Conservation (phyloP, 2,797 vertebrate genomes). For the Xerus rutilus region DNA sequence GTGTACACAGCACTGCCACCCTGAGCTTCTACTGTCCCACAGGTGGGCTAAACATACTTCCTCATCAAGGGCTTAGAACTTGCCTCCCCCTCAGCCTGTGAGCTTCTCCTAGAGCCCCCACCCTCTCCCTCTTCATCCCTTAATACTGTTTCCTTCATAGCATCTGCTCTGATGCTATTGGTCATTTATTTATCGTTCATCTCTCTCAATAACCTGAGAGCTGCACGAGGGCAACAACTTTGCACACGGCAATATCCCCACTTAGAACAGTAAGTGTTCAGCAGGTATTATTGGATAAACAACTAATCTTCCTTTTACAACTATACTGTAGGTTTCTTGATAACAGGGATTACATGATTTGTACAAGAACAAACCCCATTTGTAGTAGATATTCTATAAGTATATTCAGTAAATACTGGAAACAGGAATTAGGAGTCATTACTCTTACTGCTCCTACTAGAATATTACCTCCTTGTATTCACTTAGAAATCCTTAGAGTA, state of each 20-base stretch:
- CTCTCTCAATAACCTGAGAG: background rate
- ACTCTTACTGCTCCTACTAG: background rate
- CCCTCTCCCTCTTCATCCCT: background rate
- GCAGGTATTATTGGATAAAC: background rate
- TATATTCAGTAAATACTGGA: slow-evolving; percentile 20
- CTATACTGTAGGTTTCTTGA: background rate
- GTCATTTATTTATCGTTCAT: background rate
- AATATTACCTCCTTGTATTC: background rate
- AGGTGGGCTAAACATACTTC: accelerated
- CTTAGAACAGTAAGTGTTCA: background rate
- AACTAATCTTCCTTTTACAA: slow-evolving; percentile 2
- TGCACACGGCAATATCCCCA: background rate
- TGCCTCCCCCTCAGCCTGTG: background rate
- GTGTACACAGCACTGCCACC: background rate
- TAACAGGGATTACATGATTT: background rate
- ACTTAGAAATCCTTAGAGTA: background rate
- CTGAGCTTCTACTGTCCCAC: background rate
- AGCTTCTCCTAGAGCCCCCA: background rate
- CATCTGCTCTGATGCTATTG: background rate
- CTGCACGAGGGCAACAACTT: background rate
- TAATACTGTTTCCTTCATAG: background rate
- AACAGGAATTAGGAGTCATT: background rate
- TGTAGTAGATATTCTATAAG: background rate
- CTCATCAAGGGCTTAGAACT: background rate
- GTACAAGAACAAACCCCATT: background rate